Evolutionary conservation across 30 jellyfish, hydroid and myxozoan genomes (phyloP).

Genomic region (Turritopsis rubra): DNA sequence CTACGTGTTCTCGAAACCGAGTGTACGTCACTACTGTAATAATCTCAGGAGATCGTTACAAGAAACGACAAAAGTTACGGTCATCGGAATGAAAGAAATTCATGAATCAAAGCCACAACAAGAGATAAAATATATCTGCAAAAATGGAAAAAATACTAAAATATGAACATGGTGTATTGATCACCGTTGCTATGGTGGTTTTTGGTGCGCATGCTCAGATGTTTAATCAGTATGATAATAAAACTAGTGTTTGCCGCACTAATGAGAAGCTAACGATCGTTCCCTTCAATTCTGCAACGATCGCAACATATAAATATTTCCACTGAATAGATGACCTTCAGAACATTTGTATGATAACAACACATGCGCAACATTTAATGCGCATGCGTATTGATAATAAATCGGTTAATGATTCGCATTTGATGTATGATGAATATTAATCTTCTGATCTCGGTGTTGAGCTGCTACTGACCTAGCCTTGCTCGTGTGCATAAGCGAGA

Average conservation of each 20-base stretch:
- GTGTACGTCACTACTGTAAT: not conserved
- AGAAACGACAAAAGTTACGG: not conserved
- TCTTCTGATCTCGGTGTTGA: conserved; percentile 14
- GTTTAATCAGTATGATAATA: not conserved
- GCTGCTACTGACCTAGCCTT: conserved; percentile 9
- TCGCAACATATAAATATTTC: not conserved
- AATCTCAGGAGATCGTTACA: not conserved
- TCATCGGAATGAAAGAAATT: not conserved
- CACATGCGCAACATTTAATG: not conserved
- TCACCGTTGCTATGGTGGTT: not conserved
- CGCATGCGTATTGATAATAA: conserved; percentile 12
- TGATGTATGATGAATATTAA: conserved; percentile 1
- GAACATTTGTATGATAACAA: no score
- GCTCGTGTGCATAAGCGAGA: not conserved
- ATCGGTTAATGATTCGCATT: not conserved
- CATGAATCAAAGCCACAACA: not conserved
- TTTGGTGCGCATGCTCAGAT: not conserved
- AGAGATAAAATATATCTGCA: not conserved
- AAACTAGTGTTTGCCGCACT: not conserved
- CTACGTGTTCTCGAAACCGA: conserved; percentile 2
- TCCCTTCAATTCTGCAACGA: not conserved
- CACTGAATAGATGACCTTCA: not conserved
- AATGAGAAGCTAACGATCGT: not conserved
- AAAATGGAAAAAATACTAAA: no score
- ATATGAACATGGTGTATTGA: not conserved